Percentiles rank a stretch among this genome's conserved stretches.
Evolutionary conservation across 1,140 invertebrate species (phyloP).

Genomic region (Tetranychus cinnabarinus): DNA sequence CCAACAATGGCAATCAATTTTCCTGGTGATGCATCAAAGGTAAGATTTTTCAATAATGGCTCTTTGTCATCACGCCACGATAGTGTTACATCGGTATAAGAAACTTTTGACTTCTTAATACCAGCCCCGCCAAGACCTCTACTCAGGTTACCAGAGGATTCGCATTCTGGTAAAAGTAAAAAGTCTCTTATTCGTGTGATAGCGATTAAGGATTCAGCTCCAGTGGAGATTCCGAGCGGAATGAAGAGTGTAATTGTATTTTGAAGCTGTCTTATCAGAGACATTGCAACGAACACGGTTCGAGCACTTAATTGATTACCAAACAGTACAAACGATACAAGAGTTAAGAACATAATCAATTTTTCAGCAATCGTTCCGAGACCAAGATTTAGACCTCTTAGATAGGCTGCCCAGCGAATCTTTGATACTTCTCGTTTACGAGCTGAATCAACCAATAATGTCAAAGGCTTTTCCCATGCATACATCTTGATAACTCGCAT

Average conservation of each 20-base stretch:
- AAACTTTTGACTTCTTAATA: slow-evolving; percentile 16
- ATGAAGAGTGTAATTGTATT: slow-evolving; percentile 42
- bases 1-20: slow-evolving; percentile 46
- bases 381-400: slow-evolving; percentile 37
- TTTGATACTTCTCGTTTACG: slow-evolving; percentile 36
- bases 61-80: slow-evolving; percentile 17
- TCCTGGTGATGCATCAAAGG: slow-evolving; percentile 33
- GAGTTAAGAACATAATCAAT: slow-evolving; percentile 41
- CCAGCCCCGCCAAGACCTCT: slow-evolving; percentile 1
- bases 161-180: slow-evolving; percentile 18
- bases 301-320: slow-evolving; percentile 41
- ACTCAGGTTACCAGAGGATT: not conserved
- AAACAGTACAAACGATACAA: slow-evolving; percentile 38
- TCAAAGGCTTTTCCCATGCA: slow-evolving; percentile 56
- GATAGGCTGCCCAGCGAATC: slow-evolving; percentile 37
- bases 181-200: slow-evolving; percentile 30
- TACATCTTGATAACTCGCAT: slow-evolving; percentile 60
- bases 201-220: slow-evolving; percentile 29
- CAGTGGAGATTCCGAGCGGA: slow-evolving; percentile 38
- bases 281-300: slow-evolving; percentile 48
- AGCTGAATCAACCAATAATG: slow-evolving; percentile 32
- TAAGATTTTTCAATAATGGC: slow-evolving; percentile 27
- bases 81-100: slow-evolving; percentile 18
- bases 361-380: slow-evolving; percentile 29
- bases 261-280: slow-evolving; percentile 37